Conservation (phyloP, 2,113 vertebrate genomes). For the Pycnonotus jocosus region DNA sequence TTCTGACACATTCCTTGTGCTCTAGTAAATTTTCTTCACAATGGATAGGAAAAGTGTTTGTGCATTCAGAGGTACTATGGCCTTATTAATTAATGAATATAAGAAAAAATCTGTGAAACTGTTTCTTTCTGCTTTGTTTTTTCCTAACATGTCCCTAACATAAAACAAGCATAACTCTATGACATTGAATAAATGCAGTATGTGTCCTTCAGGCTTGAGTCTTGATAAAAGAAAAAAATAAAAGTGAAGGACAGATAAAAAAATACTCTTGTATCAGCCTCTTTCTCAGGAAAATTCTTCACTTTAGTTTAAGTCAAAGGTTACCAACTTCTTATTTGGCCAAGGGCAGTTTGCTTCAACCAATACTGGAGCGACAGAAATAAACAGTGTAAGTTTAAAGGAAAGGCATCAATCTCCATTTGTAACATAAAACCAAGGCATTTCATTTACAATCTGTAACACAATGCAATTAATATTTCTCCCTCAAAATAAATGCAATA, state of each 20-base stretch:
- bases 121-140: not conserved
- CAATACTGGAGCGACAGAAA: not conserved
- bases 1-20: not conserved
- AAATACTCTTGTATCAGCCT: not conserved
- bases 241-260: not conserved
- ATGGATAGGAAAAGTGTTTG: not conserved
- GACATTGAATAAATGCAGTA: not conserved
- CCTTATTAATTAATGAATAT: not conserved
- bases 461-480: not conserved
- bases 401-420: not conserved
- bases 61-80: not conserved
- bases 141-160: not conserved
- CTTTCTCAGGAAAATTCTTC: not conserved
- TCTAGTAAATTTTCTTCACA: not conserved
- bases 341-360: not conserved
- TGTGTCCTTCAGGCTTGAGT: not conserved
- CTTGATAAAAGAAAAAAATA: not conserved
- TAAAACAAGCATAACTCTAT: not conserved
- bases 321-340: not conserved
- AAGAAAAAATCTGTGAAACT: not conserved
- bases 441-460: not conserved
- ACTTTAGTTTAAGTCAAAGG: not conserved
- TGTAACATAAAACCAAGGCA: not conserved
- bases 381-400: not conserved
- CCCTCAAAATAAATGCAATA: not conserved